Evolutionary conservation across 2,888 invertebrate genomes (phyloP), one percentile per base, ranked within the genome.

Genomic region (Drosophila melanosoma): DNA sequence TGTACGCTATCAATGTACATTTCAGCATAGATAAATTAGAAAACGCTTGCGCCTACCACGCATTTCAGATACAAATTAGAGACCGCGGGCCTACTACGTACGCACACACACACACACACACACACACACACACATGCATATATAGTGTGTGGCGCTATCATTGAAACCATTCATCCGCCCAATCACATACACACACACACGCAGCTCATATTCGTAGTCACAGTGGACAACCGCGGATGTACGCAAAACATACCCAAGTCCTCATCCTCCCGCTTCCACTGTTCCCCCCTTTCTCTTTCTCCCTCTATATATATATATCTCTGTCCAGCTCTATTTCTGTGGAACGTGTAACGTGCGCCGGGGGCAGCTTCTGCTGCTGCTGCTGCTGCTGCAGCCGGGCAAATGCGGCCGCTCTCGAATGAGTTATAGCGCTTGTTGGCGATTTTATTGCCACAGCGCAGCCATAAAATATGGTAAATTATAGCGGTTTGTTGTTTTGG

Each of bases 401-500:
- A 64, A 61, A 57, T 64, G 67, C 74, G 72, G 65, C 69, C 76
- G 87, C 85, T 88, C 82, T 90, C 91, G 91, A 92, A 91, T 91
- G 91, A 91, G 90, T 92, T 91, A 91, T 92, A 81, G 90, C 84
- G 90, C 91, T 91, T 91, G 91, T 91, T 91, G 91, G 90, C 91
- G 90, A 91, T 91, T 91, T 91, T 91, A 91, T 91, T 91, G 91
- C 92, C 92, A 89, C 91, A 91, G 89, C 90, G 91, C 91, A 91
- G 92, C 90, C 91, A 91, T 91, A 91, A 91, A 91, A 90, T 91
- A 92, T 92, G 92, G 91, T 92, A 91, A 91, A 91, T 91, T 91
- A 91, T 92, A 91, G 91, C 91, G 91, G 91, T 92, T 91, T 91
- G 91, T 91, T 90, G 91, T 89, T 91, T 91, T 92, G 91, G 90